Evolutionary conservation across 2,113 vertebrate species (phyloP).

Genomic region (Panthera tigris): DNA sequence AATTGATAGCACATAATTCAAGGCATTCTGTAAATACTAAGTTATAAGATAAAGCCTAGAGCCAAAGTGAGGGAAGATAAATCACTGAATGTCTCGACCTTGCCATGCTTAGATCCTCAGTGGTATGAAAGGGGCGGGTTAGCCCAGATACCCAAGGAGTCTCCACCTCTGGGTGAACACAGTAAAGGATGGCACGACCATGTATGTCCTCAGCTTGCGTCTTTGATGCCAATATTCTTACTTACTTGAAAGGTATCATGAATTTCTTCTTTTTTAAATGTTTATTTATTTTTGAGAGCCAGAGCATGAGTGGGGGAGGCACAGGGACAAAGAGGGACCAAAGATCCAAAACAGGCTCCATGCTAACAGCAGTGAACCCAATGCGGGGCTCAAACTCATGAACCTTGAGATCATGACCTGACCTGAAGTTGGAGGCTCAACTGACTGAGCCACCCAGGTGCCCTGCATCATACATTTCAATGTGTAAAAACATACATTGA

Average conservation of each 20-base stretch:
- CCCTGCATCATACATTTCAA: background rate
- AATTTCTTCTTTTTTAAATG: background rate
- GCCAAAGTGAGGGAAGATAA: background rate
- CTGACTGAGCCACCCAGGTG: no score
- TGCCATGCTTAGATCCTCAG: background rate
- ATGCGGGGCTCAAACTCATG: no score
- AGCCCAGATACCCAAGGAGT: background rate
- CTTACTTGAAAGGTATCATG: background rate
- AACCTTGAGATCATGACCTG: no score
- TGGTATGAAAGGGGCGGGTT: background rate
- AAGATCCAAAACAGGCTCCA: no score
- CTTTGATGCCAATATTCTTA: background rate
- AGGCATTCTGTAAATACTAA: background rate
- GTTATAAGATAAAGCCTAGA: background rate
- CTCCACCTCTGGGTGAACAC: background rate
- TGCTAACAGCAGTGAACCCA: no score
- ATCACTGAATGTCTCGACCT: background rate
- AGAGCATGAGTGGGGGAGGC: no score
- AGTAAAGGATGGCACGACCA: background rate
- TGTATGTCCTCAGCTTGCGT: background rate
- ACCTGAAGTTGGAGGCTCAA: no score
- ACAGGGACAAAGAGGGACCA: no score
- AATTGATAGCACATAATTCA: background rate
- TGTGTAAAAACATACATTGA: background rate
- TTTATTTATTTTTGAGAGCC: no score